These are phyloP conservation scores for Labroides dimidiatus DNA, from an alignment of 2,797 vertebrate genomes.

Conservation along the genomic window DNA sequence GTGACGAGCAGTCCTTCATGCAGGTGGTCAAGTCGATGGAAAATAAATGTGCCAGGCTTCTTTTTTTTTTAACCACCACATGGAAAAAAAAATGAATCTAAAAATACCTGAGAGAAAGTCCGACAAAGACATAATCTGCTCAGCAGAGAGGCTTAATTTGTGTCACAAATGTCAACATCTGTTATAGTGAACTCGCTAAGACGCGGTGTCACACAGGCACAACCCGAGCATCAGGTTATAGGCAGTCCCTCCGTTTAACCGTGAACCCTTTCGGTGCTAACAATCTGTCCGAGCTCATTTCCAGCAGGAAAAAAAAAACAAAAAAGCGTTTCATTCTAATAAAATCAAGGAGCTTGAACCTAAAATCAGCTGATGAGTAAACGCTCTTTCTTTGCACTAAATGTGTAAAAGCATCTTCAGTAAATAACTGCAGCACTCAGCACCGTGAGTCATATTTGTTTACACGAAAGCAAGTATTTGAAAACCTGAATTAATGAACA, in stretches of 20 bases:
- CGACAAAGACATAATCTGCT: constrained; percentile 37
- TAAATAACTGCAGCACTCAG: not conserved
- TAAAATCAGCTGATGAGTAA: constrained; percentile 1
- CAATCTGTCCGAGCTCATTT: not conserved
- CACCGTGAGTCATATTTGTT: constrained; percentile 12
- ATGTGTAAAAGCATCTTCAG: not conserved
- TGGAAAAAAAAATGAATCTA: not conserved
- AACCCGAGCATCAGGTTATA: constrained; percentile 25
- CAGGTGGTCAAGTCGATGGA: not conserved
- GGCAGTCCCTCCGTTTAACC: not conserved
- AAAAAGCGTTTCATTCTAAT: too few relatives aligned
- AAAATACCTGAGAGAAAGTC: constrained; percentile 27
- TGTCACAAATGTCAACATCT: constrained; percentile 51
- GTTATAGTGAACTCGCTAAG: constrained; percentile 38
- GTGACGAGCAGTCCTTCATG: constrained; percentile 21
- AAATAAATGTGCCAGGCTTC: constrained; percentile 16
- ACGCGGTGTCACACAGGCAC: constrained; percentile 18
- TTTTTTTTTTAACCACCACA: not conserved
- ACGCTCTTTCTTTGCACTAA: not conserved
- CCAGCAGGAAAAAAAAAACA: not conserved
- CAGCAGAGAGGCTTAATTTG: constrained; percentile 44
- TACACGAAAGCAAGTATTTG: not conserved
- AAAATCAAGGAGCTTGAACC: not conserved
- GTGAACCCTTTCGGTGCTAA: constrained; percentile 13
- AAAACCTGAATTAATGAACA: constrained; percentile 1